phyloP scores from a whole-genome alignment of 1,140 invertebrate genomes.

The Amyelois transitella region DNA sequence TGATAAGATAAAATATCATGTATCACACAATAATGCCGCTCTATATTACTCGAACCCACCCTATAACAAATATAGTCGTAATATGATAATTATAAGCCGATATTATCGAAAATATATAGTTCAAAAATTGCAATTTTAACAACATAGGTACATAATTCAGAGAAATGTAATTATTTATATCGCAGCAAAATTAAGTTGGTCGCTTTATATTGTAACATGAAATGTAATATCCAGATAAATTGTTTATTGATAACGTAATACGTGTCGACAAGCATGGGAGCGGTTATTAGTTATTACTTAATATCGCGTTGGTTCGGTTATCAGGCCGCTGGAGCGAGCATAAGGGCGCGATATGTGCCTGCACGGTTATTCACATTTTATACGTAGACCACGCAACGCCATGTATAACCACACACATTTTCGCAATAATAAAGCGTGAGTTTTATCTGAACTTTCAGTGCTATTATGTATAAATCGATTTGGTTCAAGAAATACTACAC shows the following conservation, averaged over 20 bases:
- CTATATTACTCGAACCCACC: conserved; percentile 23
- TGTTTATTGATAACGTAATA: conserved; percentile 50
- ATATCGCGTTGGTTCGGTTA: conserved; percentile 58
- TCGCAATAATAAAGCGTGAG: conserved; percentile 65
- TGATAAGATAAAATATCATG: conserved; percentile 29
- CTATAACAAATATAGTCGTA: no score
- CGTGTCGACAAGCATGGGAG: conserved; percentile 51
- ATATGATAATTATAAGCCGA: no score
- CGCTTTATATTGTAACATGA: conserved; percentile 1
- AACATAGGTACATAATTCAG: no score
- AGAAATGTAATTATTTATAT: no score
- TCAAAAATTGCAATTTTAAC: background rate
- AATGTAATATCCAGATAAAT: conserved; percentile 22
- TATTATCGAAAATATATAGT: no score
- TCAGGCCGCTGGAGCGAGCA: conserved; percentile 60
- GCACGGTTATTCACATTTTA: conserved; percentile 38
- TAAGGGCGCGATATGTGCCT: conserved; percentile 56
- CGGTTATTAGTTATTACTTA: conserved; percentile 68
- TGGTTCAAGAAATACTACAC: no score
- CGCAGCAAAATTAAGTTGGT: no score
- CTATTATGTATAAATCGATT: no score
- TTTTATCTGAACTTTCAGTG: no score
- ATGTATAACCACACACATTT: conserved; percentile 56
- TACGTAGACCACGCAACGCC: conserved; percentile 25
- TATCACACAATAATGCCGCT: conserved; percentile 22